phyloP scores from a whole-genome alignment of 2,888 invertebrate genomes.

The Oligia fasciuncula region DNA sequence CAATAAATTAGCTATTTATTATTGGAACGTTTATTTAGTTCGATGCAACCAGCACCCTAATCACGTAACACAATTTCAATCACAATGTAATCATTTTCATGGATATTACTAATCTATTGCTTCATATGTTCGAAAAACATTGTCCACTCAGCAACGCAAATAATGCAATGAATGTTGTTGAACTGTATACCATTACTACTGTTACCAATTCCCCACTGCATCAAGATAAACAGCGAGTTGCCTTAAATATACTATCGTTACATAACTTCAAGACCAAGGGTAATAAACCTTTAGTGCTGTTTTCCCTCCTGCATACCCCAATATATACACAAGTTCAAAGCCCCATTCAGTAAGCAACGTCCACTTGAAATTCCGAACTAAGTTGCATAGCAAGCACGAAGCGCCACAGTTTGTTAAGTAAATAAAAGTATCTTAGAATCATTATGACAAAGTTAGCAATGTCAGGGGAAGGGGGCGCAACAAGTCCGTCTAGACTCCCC shows the following conservation, averaged over 20 bases:
- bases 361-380: conserved; percentile 9
- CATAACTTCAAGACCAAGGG: neutral
- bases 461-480: conserved; percentile 32
- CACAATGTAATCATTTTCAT: too few species aligned
- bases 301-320: neutral
- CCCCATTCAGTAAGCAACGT: neutral
- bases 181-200: too few species aligned
- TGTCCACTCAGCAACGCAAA: too few species aligned
- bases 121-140: too few species aligned
- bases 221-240: neutral
- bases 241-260: neutral
- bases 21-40: neutral
- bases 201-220: neutral
- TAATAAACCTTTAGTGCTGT: too few species aligned
- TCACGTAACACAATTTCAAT: too few species aligned
- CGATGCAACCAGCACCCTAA: neutral
- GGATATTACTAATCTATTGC: too few species aligned
- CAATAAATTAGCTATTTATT: neutral
- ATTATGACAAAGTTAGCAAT: conserved; percentile 43
- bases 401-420: conserved; percentile 28
- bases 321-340: neutral
- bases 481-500: conserved; percentile 43
- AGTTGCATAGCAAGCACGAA: conserved; percentile 10
- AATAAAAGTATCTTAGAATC: conserved; percentile 41
- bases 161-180: too few species aligned